Conservation (phyloP, 2,113 vertebrate genomes). For the Saccopteryx leptura region DNA sequence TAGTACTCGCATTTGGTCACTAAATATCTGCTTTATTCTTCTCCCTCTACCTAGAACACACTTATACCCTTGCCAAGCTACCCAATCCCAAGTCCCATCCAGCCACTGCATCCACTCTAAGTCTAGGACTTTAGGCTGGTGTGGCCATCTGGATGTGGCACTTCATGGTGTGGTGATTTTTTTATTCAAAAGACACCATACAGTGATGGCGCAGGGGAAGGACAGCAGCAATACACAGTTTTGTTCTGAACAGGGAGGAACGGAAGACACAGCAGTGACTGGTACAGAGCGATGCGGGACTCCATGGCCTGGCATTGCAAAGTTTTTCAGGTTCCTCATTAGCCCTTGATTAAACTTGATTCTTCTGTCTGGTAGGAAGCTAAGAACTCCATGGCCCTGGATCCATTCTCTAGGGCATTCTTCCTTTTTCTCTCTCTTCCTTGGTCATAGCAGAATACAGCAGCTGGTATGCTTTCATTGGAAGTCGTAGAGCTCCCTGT, state of each 20-base stretch:
- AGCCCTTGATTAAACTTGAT: background rate
- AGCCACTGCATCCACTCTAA: background rate
- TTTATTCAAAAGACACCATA: background rate
- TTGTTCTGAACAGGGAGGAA: background rate
- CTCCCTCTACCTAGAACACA: background rate
- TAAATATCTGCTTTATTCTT: constrained; percentile 22
- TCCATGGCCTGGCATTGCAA: background rate
- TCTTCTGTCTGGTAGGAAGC: background rate
- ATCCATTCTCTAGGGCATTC: background rate
- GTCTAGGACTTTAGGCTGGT: background rate
- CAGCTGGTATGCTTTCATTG: background rate
- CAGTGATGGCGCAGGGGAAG: fast-evolving
- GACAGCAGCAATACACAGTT: background rate
- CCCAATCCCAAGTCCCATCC: background rate
- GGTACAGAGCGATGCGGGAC: background rate
- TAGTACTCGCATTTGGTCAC: background rate
- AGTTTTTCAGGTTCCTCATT: background rate
- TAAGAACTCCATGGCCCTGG: background rate
- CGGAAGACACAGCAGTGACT: background rate
- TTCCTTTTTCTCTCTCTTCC: background rate
- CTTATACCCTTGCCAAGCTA: background rate
- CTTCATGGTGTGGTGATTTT: background rate
- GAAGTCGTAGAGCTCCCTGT: background rate
- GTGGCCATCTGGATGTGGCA: background rate
- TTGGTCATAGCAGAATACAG: background rate